Conservation (phyloP, 2,888 invertebrate genomes). For the Baronia brevicornis region DNA sequence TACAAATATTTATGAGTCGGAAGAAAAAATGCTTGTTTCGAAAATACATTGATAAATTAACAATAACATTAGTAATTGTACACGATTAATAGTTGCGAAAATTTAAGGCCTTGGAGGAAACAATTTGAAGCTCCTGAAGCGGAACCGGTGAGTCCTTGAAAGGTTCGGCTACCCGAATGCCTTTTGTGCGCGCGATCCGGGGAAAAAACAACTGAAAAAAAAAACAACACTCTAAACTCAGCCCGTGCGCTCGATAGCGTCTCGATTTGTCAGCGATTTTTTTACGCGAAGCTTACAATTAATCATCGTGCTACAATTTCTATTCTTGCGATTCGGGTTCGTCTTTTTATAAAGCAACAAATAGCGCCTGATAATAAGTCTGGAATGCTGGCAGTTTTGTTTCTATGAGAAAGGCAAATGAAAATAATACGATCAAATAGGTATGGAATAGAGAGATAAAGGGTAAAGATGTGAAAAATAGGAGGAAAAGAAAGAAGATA, state of each 20-base stretch:
- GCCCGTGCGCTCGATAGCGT: slow-evolving; percentile 43
- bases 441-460: no score
- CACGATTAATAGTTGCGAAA: slow-evolving; percentile 16
- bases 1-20: neutral
- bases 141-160: slow-evolving; percentile 56
- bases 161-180: slow-evolving; percentile 58
- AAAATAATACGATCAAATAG: slow-evolving; percentile 23
- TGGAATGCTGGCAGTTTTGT: slow-evolving; percentile 22
- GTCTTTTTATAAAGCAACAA: slow-evolving; percentile 38
- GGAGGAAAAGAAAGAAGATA: no score
- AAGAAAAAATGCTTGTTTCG: no score
- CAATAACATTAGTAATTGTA: no score
- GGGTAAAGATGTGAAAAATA: no score
- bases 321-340: slow-evolving; percentile 40
- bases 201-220: slow-evolving; percentile 47
- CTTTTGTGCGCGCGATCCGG: slow-evolving; percentile 43
- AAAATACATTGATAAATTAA: no score
- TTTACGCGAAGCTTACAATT: slow-evolving; percentile 49
- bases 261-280: slow-evolving; percentile 63
- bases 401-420: slow-evolving; percentile 18
- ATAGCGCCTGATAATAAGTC: slow-evolving; percentile 36
- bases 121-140: slow-evolving; percentile 47
- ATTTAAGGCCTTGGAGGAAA: slow-evolving; percentile 19
- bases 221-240: slow-evolving; percentile 34
- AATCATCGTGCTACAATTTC: slow-evolving; percentile 43